Percentiles rank a stretch among this genome's conserved stretches.
phyloP scores from a whole-genome alignment of 1,140 invertebrate genomes.

The Venustaconcha ellipsiformis region DNA sequence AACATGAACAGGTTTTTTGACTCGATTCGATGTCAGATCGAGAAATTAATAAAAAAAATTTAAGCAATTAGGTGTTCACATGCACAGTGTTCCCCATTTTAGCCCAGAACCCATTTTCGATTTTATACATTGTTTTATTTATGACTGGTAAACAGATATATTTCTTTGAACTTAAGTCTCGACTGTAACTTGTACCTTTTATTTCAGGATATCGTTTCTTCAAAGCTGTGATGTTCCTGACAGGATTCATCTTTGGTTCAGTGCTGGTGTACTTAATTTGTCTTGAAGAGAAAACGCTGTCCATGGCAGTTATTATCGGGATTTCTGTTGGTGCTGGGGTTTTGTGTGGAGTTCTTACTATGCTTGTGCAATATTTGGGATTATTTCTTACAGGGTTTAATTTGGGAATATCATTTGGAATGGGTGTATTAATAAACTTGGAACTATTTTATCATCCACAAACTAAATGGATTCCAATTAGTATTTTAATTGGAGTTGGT shows the following conservation, averaged over 20 bases:
- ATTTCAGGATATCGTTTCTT: conserved; percentile 88
- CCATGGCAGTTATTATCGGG: conserved; percentile 81
- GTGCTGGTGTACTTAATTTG: conserved; percentile 84
- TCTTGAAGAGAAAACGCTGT: conserved; percentile 80
- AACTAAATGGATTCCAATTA: conserved; percentile 78
- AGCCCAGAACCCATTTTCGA: neutral
- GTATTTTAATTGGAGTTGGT: conserved; percentile 77
- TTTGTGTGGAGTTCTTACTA: conserved; percentile 82
- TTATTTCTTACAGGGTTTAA: conserved; percentile 87
- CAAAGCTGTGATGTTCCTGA: conserved; percentile 90
- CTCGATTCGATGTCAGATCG: neutral
- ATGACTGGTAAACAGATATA: neutral
- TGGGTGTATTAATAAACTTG: conserved; percentile 69
- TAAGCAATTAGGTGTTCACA: no score
- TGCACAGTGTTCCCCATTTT: neutral
- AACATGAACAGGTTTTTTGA: no score
- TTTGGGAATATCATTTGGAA: conserved; percentile 77
- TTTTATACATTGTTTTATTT: neutral
- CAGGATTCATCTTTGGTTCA: conserved; percentile 87
- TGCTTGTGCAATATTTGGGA: conserved; percentile 85
- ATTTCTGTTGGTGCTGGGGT: conserved; percentile 81
- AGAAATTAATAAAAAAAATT: neutral
- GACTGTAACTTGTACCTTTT: neutral
- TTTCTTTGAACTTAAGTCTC: neutral
- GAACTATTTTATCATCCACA: conserved; percentile 67